These are phyloP conservation scores for Diogma glabrata DNA, from an alignment of 2,888 invertebrate genomes.

Conservation along the genomic window DNA sequence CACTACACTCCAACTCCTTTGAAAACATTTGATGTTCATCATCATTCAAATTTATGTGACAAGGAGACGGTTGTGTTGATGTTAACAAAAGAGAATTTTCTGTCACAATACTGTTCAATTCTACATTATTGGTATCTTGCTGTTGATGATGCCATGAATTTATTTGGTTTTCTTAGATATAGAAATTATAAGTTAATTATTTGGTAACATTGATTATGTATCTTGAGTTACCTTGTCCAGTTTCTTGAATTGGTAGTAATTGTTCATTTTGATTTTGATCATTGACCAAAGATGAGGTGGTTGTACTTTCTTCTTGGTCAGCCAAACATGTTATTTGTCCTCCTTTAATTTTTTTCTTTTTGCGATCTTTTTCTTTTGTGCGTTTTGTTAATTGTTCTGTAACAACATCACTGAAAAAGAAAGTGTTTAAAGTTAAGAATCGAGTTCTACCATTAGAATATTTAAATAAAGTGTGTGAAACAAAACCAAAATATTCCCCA, in stretches of 20 bases:
- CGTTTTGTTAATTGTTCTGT: constrained; percentile 41
- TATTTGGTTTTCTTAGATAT: not conserved
- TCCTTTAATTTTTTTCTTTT: constrained; percentile 45
- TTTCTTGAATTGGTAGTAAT: not conserved
- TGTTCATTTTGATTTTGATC: constrained; percentile 4
- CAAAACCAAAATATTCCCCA: too few species aligned
- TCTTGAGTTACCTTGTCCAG: not conserved
- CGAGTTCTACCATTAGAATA: too few species aligned
- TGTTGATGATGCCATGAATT: not conserved
- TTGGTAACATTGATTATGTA: too few species aligned
- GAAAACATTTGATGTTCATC: not conserved
- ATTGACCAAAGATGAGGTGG: not conserved
- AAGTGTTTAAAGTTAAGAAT: too few species aligned
- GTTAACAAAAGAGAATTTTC: not conserved
- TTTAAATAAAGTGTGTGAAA: too few species aligned
- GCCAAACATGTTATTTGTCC: constrained; percentile 12
- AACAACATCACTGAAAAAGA: constrained; percentile 22
- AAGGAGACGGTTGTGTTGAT: not conserved
- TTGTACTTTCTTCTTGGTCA: not conserved
- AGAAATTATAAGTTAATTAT: not conserved
- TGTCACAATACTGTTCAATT: not conserved
- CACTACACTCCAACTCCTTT: too few species aligned
- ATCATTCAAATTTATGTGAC: not conserved
- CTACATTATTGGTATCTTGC: not conserved
- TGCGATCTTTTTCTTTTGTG: constrained; percentile 46